Conservation (phyloP, 2,113 vertebrate genomes). For the Leucosticte australis region DNA sequence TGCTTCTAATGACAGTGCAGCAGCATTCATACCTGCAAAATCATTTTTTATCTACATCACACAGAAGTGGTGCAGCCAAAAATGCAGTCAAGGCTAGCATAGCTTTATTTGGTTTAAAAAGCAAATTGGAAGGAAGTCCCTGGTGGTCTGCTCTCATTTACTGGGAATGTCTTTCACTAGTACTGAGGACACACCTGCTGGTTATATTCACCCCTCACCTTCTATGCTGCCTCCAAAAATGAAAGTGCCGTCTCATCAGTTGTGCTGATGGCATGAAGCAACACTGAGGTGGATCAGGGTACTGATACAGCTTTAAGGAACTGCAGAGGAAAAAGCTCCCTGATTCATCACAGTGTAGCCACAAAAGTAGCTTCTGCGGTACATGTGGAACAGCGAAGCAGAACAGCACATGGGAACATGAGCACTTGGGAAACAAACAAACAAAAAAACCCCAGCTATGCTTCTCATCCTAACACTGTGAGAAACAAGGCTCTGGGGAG, state of each 20-base stretch:
- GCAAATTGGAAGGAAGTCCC: not conserved
- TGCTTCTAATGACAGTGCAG: not conserved
- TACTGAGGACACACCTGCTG: not conserved
- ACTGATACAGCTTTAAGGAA: not conserved
- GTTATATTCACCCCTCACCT: not conserved
- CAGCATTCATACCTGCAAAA: not conserved
- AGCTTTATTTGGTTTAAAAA: not conserved
- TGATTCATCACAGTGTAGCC: not conserved
- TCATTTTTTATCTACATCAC: not conserved
- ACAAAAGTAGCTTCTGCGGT: rapidly evolving
- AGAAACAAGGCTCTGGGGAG: not conserved
- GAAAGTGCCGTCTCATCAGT: not conserved
- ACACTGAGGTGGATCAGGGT: not conserved
- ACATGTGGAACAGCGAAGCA: not conserved
- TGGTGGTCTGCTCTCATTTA: not conserved
- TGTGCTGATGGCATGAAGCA: not conserved
- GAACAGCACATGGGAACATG: not conserved
- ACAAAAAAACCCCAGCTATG: not conserved
- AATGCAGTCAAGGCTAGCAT: not conserved
- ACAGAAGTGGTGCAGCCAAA: not conserved
- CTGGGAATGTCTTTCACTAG: not conserved
- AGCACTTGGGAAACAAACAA: not conserved
- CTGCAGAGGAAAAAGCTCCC: not conserved
- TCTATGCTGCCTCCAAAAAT: not conserved
- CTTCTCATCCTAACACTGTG: not conserved